These are phyloP conservation scores for Chironomus tepperi DNA, from an alignment of 1,140 invertebrate genomes.

Conservation along the genomic window DNA sequence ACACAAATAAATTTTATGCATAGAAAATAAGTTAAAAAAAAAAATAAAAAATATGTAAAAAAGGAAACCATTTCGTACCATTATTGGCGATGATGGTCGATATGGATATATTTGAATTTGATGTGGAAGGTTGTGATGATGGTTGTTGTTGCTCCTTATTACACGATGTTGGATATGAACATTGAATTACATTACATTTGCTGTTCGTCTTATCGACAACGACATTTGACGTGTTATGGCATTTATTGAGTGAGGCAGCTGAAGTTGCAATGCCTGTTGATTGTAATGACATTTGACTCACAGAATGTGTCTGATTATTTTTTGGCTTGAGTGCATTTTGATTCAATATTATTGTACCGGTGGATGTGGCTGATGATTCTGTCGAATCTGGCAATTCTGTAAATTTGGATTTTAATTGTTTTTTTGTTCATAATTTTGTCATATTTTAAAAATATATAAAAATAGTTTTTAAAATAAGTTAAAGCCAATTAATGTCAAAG, in stretches of 20 bases:
- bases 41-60: background rate
- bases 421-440: background rate
- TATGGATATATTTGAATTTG: background rate
- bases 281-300: conserved; percentile 17
- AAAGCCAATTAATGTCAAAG: background rate
- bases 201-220: background rate
- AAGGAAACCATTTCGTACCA: background rate
- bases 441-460: background rate
- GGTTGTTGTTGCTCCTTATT: background rate
- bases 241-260: conserved; percentile 9
- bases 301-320: conserved; percentile 13
- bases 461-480: background rate
- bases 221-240: background rate
- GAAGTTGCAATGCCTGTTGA: background rate
- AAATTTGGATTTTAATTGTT: background rate
- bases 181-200: conserved; percentile 5
- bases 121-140: conserved; percentile 19
- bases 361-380: conserved; percentile 11
- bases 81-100: background rate
- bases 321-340: conserved; percentile 17
- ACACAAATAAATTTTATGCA: background rate
- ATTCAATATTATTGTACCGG: background rate
- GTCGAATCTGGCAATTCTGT: background rate
- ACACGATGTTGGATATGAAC: background rate
- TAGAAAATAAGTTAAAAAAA: background rate